Base-by-base conservation (phyloP, 1,140 invertebrate species). In the Pectinophora gossypiella region DNA sequence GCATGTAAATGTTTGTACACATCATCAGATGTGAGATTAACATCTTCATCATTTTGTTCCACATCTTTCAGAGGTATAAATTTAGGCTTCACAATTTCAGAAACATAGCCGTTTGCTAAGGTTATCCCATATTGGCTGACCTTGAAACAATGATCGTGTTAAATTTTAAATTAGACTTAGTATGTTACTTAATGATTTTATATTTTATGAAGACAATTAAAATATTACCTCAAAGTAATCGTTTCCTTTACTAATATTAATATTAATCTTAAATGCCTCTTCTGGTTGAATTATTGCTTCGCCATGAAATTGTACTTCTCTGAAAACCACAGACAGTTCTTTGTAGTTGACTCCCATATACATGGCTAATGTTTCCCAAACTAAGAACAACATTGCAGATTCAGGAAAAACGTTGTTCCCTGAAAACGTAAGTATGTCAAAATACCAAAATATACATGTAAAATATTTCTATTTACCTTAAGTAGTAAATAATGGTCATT, bases 361-460 rank as follows among this genome's bases (percentile, higher is more conserved):
- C 68, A 64, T 67, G 0, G 64, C 68, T 3, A 67, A 49, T 2
- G 61, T 64, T 51, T 71, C 65, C 64, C 68, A 64, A 18, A 61
- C 54, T 3, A 61, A 27, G 0, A 61, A 46, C 18, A 68, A 20
- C 18, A 60, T 27, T 2, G 56, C 59, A 9, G 68, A 42, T 58
- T 64, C 64, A 5, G 68, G 61, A 13, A 64, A 64, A 1, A 66
- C 45, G 16, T 44, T 52, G 1, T 35, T 13, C 43, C 59, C 64
- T 68, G 42, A 18, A 61, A 58, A 21, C n/a, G n/a, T 36, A 20
- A 19, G 3, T 19, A 23, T 48, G 43, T 38, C 20, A 27, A 23
- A 9, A 22, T 27, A n/a, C n/a, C n/a, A n/a, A n/a, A n/a, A n/a
- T n/a, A n/a, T n/a, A n/a, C n/a, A n/a, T n/a, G n/a, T n/a, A n/a